Evolutionary conservation across 2,888 invertebrate genomes (phyloP).

Genomic region (Drosophila borborema): DNA sequence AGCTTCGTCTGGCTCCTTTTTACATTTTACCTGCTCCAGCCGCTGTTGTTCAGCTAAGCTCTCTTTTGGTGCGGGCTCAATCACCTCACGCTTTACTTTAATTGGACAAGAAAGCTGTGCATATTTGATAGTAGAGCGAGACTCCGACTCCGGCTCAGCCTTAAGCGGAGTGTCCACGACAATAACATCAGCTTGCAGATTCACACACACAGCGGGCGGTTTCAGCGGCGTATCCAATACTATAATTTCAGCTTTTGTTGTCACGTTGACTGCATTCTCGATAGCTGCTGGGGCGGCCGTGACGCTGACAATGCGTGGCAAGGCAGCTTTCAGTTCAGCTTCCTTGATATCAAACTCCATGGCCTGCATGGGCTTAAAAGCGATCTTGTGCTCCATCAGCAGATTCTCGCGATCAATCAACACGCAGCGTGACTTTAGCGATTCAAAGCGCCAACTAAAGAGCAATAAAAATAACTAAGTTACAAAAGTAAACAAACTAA

Average conservation of each 20-base stretch:
- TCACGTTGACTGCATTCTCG: not conserved
- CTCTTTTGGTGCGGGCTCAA: not conserved
- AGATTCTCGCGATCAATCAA: slow-evolving; percentile 83
- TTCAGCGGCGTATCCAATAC: slow-evolving; percentile 36
- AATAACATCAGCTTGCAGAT: slow-evolving; percentile 18
- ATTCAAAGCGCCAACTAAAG: slow-evolving; percentile 84
- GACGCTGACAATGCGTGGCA: slow-evolving; percentile 68
- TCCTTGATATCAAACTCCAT: slow-evolving; percentile 76
- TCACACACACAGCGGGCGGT: not conserved
- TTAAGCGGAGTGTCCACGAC: slow-evolving; percentile 14
- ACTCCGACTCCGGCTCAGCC: not conserved
- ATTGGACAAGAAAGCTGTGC: not conserved
- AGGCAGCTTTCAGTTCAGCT: slow-evolving; percentile 67
- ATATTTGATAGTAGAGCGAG: not conserved
- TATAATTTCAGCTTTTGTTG: slow-evolving; percentile 20
- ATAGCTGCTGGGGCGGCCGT: not conserved
- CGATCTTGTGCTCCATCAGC: slow-evolving; percentile 80
- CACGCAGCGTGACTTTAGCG: slow-evolving; percentile 83
- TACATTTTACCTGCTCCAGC: not conserved
- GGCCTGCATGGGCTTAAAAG: slow-evolving; percentile 74
- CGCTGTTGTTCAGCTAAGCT: not conserved
- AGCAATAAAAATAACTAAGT: not conserved
- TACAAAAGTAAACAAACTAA: not conserved
- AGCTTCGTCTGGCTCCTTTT: slow-evolving; percentile 8
- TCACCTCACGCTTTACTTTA: not conserved